Base-by-base conservation (phyloP, 1,140 invertebrate species). In the Drosophila arizonae region DNA sequence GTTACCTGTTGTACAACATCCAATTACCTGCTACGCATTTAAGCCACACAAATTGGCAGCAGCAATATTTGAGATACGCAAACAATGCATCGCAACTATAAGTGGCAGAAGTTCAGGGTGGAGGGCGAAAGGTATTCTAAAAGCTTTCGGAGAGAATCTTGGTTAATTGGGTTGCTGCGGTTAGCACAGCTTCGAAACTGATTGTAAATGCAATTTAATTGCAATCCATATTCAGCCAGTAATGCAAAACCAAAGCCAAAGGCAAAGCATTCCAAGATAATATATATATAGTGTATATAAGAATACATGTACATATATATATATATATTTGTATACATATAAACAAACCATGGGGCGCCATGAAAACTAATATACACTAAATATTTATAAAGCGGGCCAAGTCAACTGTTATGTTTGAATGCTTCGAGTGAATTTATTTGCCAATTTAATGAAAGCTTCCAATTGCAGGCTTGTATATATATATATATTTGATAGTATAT, bases 311-410 rank as follows among this genome's bases (percentile, higher is more conserved):
- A 51, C n/a, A n/a, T 28, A 9, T 8, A 51, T 2, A 51, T 6
- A 26, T n/a, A 6, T 51, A 51, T 28, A 51, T 28, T 15, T 28
- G 28, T 28, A 51, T 11, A 11, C 3, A 21, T 10, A 48, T 50
- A 26, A 1, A 5, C 11, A 15, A 46, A 6, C 46, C 17, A 11
- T 24, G n/a, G 48, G 33, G 51, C 33, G 45, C 60, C 65, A 58
- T 74, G 65, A 77, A 75, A 86, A 87, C 75, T 78, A 86, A 87
- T 88, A 88, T 79, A 82, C 76, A 87, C 84, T 77, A 82, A 88
- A 88, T 88, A 88, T 82, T 87, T 87, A 72, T 56, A 58, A 36
- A 77, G 55, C 63, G 67, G 77, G 43, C 61, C 41, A 43, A 30
- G 33, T 46, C 68, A 76, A 66, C 79, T 87, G 87, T 82, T 26